phyloP scores from a whole-genome alignment of 2,113 vertebrate species.

The Pseudonaja textilis region DNA sequence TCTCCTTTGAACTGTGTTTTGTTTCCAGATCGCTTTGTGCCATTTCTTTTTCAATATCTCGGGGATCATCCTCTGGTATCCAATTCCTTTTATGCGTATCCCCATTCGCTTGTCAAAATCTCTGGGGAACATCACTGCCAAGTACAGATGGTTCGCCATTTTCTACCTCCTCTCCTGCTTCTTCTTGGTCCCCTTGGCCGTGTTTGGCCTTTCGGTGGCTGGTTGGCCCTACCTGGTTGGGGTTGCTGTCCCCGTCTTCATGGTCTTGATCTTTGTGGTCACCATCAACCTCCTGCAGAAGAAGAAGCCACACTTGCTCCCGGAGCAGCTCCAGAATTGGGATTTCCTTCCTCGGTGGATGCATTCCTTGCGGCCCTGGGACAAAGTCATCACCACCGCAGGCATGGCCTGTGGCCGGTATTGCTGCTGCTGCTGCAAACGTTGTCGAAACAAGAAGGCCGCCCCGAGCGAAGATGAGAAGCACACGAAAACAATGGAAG shows the following conservation, averaged over 20 bases:
- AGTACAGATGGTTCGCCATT: constrained; percentile 93
- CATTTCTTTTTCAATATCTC: constrained; percentile 98
- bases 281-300: constrained; percentile 81
- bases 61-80: constrained; percentile 92
- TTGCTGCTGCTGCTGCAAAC: constrained; percentile 82
- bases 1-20: constrained; percentile 30
- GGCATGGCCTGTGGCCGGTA: constrained; percentile 66
- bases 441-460: constrained; percentile 53
- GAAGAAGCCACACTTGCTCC: constrained; percentile 69
- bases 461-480: constrained; percentile 54
- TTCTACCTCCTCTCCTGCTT: constrained; percentile 87
- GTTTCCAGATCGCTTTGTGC: constrained; percentile 88
- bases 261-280: constrained; percentile 67
- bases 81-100: constrained; percentile 82
- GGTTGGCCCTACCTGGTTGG: constrained; percentile 89
- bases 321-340: constrained; percentile 79
- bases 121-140: constrained; percentile 81
- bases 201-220: constrained; percentile 88
- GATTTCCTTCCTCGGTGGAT: constrained; percentile 85
- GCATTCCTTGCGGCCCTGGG: constrained; percentile 88
- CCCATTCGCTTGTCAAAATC: constrained; percentile 85
- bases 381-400: constrained; percentile 61
- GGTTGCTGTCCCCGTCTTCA: constrained; percentile 76
- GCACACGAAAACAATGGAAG: constrained; percentile 66
- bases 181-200: constrained; percentile 76